These are phyloP conservation scores for Drosophila serrata DNA, from an alignment of 1,140 invertebrate species.

Conservation along the genomic window DNA sequence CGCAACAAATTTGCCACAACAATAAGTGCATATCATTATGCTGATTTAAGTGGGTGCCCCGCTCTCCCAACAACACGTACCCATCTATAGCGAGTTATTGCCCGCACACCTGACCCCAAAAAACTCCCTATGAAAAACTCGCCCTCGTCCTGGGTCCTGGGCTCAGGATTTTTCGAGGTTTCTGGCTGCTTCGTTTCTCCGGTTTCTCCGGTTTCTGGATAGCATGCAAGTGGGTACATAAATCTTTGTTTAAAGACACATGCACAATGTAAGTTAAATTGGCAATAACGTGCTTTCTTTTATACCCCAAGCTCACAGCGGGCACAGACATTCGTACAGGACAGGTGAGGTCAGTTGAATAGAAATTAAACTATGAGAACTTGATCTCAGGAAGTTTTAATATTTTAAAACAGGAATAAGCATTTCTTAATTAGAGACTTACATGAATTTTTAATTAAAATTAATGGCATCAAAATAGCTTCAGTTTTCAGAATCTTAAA, in stretches of 20 bases:
- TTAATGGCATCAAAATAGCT: too few relatives aligned
- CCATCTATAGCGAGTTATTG: slow-evolving; percentile 77
- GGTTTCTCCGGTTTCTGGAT: slow-evolving; percentile 19
- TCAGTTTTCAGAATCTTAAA: too few relatives aligned
- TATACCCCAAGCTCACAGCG: slow-evolving; percentile 60
- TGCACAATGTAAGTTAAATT: slow-evolving; percentile 83
- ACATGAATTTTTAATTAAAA: too few relatives aligned
- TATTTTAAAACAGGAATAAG: background rate
- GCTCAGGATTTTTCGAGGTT: slow-evolving; percentile 9
- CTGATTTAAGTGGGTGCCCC: slow-evolving; percentile 78
- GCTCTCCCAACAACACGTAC: too few relatives aligned
- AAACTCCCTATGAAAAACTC: slow-evolving; percentile 1
- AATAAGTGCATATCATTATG: slow-evolving; percentile 83
- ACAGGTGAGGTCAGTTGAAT: slow-evolving; percentile 31
- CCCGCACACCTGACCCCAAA: slow-evolving; percentile 67
- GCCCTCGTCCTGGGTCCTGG: slow-evolving; percentile 10
- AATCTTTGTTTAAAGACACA: slow-evolving; percentile 83
- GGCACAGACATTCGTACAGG: slow-evolving; percentile 27
- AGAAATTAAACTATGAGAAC: slow-evolving; percentile 3
- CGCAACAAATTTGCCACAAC: slow-evolving; percentile 81
- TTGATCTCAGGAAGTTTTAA: too few relatives aligned
- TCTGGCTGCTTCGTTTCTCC: background rate
- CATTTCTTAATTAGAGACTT: background rate
- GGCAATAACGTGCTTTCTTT: slow-evolving; percentile 82
- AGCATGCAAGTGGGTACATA: slow-evolving; percentile 81